Evolutionary conservation across 2,888 invertebrate species (phyloP).

Genomic region (Pseudococcus viburni): DNA sequence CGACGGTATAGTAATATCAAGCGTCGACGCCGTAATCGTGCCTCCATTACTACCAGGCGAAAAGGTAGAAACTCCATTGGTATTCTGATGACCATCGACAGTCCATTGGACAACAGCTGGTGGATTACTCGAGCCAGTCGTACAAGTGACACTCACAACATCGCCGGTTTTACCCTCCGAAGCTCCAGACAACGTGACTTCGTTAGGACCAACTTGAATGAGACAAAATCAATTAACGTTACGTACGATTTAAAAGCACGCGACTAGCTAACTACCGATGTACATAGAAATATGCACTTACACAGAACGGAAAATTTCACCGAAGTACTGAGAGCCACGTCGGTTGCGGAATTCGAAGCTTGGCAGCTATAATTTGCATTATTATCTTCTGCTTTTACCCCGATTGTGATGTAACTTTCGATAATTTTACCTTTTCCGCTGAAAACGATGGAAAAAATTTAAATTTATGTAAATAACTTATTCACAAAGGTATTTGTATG

Average conservation of each 20-base stretch:
- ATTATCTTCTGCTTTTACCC: conserved; percentile 91
- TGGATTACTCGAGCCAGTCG: conserved; percentile 90
- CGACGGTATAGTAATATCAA: conserved; percentile 86
- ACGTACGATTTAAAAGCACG: no score
- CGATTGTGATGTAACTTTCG: conserved; percentile 90
- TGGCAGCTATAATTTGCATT: conserved; percentile 94
- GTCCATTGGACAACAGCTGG: conserved; percentile 91
- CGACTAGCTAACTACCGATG: background rate
- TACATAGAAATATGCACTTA: conserved; percentile 76
- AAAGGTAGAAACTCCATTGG: conserved; percentile 76
- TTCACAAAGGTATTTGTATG: background rate
- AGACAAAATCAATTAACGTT: background rate
- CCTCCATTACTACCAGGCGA: conserved; percentile 67
- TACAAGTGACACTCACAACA: conserved; percentile 89
- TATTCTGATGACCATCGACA: conserved; percentile 82
- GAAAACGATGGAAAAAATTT: conserved; percentile 68
- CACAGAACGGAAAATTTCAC: conserved; percentile 91
- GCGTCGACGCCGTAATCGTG: conserved; percentile 85
- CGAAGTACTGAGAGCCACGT: conserved; percentile 85
- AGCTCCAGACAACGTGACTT: conserved; percentile 89
- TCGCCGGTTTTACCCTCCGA: conserved; percentile 92
- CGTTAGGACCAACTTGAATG: conserved; percentile 87
- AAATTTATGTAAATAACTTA: conserved; percentile 1
- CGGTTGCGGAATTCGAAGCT: conserved; percentile 91
- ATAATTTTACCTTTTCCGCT: conserved; percentile 86